These are phyloP conservation scores for Gallinago solitaria DNA, from an alignment of 2,797 vertebrate species.

Conservation along the genomic window DNA sequence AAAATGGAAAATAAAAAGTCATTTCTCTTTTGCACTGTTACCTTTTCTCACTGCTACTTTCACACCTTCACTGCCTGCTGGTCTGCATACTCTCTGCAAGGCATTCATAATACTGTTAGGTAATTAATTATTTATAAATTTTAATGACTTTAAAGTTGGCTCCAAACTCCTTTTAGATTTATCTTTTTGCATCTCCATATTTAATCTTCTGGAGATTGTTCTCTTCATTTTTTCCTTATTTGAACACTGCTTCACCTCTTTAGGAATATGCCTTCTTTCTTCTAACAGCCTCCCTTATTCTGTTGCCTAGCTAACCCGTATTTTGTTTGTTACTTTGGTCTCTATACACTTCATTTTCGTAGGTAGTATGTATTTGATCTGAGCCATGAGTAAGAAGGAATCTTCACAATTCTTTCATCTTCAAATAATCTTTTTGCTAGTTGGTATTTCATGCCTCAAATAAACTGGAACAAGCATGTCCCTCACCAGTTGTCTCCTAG, in stretches of 20 bases:
- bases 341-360: neutral
- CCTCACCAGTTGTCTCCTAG: neutral
- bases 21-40: neutral
- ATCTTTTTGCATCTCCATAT: neutral
- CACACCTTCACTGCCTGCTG: neutral
- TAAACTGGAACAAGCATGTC: neutral
- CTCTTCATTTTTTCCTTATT: neutral
- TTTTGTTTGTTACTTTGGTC: neutral
- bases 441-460: neutral
- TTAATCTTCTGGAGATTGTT: neutral
- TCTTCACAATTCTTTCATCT: slow-evolving; percentile 16
- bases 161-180: neutral
- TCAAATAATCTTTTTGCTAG: neutral
- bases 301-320: neutral
- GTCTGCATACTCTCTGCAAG: neutral
- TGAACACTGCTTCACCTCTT: neutral
- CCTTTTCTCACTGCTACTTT: neutral
- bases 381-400: neutral
- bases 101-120: neutral
- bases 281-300: neutral
- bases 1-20: neutral
- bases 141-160: neutral
- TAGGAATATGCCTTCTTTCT: neutral
- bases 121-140: neutral
- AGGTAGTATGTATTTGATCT: neutral